Base-by-base conservation (phyloP, 2,888 invertebrate species). In the Erebia ligea region DNA sequence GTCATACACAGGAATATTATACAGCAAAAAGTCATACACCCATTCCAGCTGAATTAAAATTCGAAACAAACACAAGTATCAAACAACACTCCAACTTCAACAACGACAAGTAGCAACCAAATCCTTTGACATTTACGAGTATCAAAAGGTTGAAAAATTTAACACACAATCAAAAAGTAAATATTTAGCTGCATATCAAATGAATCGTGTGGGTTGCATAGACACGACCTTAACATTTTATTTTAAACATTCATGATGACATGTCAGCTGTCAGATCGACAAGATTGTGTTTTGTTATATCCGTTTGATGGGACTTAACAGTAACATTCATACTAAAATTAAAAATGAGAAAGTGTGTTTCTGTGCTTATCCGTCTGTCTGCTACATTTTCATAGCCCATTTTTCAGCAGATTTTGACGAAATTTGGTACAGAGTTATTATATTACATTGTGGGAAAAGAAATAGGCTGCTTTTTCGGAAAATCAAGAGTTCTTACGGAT, bases 91-190 rank as follows among this genome's bases (percentile, higher is more conserved):
- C 61, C 10, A 62, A 62, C 21, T 62, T 45, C 15, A 48, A 11
- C 48, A 15, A 48, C 45, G 21, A 62, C 42, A 45, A 21, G 19
- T 19, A 25, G 13, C 19, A 42, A 61, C 15, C 48, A 48, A 25
- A 57, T 57, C 63, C 62, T 40, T 62, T 71, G 64, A 58, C 48
- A 56, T 54, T 66, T 57, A 56, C 40, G 6, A 48, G 62, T 48
- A 48, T 48, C 48, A 62, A 61, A 61, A 62, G 61, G 62, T 62
- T 62, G 1, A 62, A 62, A 62, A 21, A 11, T 62, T 62, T 62
- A 48, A 62, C 62, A 62, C 62, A 62, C 62, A 48, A 62, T 62
- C 62, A 48, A 45, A 62, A 21, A 62, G 48, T 62, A 62, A 62
- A 62, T 48, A 62, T 62, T 62, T 48, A 21, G 48, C 62, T 62